Evolutionary conservation across 2,797 vertebrate species (phyloP).

Genomic region (Naso thynnoides): DNA sequence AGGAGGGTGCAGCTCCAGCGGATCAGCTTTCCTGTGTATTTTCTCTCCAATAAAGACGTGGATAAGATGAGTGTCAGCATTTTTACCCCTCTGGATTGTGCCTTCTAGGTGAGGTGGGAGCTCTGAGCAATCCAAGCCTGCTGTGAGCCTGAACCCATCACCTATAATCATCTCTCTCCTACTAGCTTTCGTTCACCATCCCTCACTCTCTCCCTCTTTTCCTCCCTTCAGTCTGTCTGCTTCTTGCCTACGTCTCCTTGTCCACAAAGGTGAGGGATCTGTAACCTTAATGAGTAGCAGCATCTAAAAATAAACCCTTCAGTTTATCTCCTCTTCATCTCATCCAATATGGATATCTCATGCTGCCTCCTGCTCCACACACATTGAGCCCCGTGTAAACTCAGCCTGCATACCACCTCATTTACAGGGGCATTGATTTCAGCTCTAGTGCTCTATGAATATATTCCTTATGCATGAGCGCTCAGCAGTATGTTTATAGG

Average conservation of each 20-base stretch:
- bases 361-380: constrained; percentile 51
- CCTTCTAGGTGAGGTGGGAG: constrained; percentile 32
- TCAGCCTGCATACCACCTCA: constrained; percentile 64
- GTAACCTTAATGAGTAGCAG: constrained; percentile 68
- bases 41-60: constrained; percentile 22
- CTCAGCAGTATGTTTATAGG: constrained; percentile 53
- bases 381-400: constrained; percentile 58
- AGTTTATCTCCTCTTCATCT: constrained; percentile 65
- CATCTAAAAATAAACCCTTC: constrained; percentile 68
- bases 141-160: constrained; percentile 58
- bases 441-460: constrained; percentile 62
- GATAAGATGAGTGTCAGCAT: constrained; percentile 25
- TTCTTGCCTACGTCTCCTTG: constrained; percentile 34
- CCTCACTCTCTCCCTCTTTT: constrained; percentile 42
- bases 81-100: constrained; percentile 38
- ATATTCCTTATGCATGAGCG: constrained; percentile 65
- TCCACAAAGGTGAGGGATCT: constrained; percentile 66
- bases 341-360: constrained; percentile 71
- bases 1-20: constrained; percentile 39
- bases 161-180: constrained; percentile 45
- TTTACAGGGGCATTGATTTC: constrained; percentile 79
- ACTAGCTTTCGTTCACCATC: constrained; percentile 21
- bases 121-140: constrained; percentile 42
- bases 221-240: constrained; percentile 26
- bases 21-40: constrained; percentile 21